A percentile compares a stretch with the other conserved stretches of the same genome.
Evolutionary conservation across 2,888 invertebrate genomes (phyloP).

Genomic region (Celastrina argiolus): DNA sequence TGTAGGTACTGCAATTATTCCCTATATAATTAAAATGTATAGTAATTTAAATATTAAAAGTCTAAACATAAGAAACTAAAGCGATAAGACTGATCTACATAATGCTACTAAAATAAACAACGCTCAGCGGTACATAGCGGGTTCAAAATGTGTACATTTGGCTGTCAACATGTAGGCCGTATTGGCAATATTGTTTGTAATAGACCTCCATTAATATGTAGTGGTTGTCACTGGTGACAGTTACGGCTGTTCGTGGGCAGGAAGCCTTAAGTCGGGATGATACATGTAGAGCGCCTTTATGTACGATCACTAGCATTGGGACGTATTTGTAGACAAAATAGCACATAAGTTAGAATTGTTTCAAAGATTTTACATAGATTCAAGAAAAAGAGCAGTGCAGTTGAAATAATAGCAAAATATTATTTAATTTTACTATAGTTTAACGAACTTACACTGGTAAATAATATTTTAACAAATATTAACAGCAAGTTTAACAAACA

Average conservation of each 20-base stretch:
- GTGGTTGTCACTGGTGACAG: constrained; percentile 31
- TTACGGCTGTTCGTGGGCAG: constrained; percentile 29
- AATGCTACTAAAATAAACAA: not conserved
- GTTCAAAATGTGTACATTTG: constrained; percentile 19
- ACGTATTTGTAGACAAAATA: not conserved
- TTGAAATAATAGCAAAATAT: no score
- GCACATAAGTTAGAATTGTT: no score
- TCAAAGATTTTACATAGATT: no score
- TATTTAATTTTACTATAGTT: no score
- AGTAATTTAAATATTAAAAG: not conserved
- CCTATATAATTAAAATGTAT: no score
- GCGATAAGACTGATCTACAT: constrained; percentile 22
- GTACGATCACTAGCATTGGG: not conserved
- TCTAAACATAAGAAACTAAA: constrained; percentile 32
- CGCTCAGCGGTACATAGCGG: not conserved
- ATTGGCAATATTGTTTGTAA: constrained; percentile 30
- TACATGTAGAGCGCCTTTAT: constrained; percentile 23
- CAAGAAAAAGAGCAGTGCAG: no score
- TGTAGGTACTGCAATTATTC: no score
- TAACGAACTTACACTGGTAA: no score
- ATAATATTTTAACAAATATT: no score
- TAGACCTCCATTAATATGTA: constrained; percentile 30
- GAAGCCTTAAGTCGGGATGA: constrained; percentile 32
- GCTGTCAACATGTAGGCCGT: constrained; percentile 20
- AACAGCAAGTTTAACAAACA: no score